Evolutionary conservation across 2,888 invertebrate species (phyloP), one percentile per base, ranked within the genome.

Genomic region (Masnerella sp.): DNA sequence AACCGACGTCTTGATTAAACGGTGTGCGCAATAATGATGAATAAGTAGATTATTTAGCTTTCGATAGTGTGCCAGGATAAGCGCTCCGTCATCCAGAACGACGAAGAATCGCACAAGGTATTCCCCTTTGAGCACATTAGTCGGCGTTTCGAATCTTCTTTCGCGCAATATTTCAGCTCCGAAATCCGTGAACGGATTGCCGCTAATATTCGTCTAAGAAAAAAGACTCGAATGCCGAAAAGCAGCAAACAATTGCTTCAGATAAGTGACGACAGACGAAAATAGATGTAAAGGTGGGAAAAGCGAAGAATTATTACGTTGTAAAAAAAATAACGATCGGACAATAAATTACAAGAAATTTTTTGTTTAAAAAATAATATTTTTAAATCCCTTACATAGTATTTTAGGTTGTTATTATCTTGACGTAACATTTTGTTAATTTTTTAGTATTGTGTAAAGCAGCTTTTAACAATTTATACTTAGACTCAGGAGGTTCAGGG

Each of bases 161-260:
- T 73, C 36, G 14, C 40, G 43, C 56, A 36, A 59, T 64, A 51
- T 58, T 54, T 54, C 47, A 52, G 25, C 18, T 40, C 30, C 8
- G 15, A 42, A 67, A 62, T 28, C 49, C 40, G 58, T 51, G 59
- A 70, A 42, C 69, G 77, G 70, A 76, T 79, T 73, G 36, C 64
- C 43, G 76, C 78, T 81, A 80, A 81, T 80, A 78, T 72, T 68
- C 54, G 67, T 59, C 11, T 15, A 11, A 32, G n/a, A 12, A 15
- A 74, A 69, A 74, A 76, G 78, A 65, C 69, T 49, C 17, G 36
- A 40, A 65, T 73, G 54, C 51, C 62, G 65, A 59, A 75, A 65
- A 76, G 76, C 75, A 68, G 69, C 56, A 77, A 76, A 77, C 77
- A 78, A 80, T 80, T 77, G 74, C 69, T 30, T 47, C 38, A 28